phyloP scores from a whole-genome alignment of 2,888 invertebrate genomes.

The Ectemnius continuus region DNA sequence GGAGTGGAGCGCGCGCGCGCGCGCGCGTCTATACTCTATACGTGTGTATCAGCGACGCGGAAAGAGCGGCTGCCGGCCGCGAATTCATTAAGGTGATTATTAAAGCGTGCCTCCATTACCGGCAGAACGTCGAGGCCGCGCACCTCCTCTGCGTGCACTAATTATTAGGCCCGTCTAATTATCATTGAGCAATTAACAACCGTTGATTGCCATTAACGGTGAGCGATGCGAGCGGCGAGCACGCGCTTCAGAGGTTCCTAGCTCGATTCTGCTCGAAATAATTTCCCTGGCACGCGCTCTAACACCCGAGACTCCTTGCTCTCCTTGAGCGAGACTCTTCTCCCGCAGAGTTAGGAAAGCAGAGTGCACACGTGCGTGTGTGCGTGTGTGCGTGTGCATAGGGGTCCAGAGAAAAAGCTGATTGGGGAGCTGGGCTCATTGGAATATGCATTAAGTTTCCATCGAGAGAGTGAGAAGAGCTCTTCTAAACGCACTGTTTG shows the following conservation, averaged over 20 bases:
- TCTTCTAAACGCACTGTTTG: slow-evolving; percentile 30
- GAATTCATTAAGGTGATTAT: slow-evolving; percentile 71
- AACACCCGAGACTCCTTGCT: too few species aligned
- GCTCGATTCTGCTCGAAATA: background rate
- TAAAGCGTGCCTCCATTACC: slow-evolving; percentile 66
- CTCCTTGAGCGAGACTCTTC: too few species aligned
- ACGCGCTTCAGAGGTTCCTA: background rate
- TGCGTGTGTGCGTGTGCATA: too few species aligned
- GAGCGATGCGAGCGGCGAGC: slow-evolving; percentile 3
- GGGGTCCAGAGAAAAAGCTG: too few species aligned
- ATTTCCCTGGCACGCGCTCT: background rate
- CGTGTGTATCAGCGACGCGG: too few species aligned
- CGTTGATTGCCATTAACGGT: slow-evolving; percentile 72
- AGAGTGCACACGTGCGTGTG: too few species aligned
- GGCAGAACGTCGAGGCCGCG: slow-evolving; percentile 18
- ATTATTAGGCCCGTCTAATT: slow-evolving; percentile 60
- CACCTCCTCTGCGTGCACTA: slow-evolving; percentile 21
- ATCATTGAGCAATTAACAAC: slow-evolving; percentile 73
- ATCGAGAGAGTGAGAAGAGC: too few species aligned
- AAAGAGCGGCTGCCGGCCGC: slow-evolving; percentile 15
- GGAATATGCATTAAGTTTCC: too few species aligned
- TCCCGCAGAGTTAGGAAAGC: too few species aligned
- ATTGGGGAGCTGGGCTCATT: too few species aligned
- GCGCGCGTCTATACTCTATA: too few species aligned
- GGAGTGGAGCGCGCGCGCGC: too few species aligned